phyloP scores from a whole-genome alignment of 2,113 vertebrate species.

The Rhagologus leucostigma region DNA sequence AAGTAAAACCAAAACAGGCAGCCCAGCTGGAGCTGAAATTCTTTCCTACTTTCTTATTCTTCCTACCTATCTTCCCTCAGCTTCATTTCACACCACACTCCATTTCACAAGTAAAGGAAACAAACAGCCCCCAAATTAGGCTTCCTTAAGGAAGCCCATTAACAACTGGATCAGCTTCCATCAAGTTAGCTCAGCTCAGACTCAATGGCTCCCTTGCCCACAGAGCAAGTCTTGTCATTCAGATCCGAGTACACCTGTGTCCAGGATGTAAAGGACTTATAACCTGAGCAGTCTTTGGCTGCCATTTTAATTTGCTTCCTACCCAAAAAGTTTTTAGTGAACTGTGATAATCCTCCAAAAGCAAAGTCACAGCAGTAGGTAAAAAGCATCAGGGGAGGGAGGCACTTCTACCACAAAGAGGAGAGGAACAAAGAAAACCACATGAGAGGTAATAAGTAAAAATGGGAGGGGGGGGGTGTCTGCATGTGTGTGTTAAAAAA shows the following conservation, averaged over 20 bases:
- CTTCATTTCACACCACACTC: background rate
- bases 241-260: background rate
- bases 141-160: background rate
- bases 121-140: background rate
- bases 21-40: background rate
- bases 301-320: background rate
- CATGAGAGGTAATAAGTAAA: background rate
- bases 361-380: background rate
- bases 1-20: background rate
- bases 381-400: background rate
- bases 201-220: background rate
- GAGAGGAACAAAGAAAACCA: background rate
- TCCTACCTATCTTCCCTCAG: background rate
- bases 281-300: background rate
- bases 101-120: background rate
- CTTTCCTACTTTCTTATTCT: background rate
- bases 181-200: background rate
- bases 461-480: accelerated
- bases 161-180: background rate
- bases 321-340: background rate
- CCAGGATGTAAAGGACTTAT: background rate
- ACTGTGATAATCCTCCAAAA: background rate
- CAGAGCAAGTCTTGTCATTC: background rate
- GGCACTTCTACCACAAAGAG: background rate
- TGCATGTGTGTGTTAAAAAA: background rate